A percentile compares a stretch with the other conserved stretches of the same genome.
These are phyloP conservation scores for Sebastes kiyomatsui DNA, from an alignment of 2,797 vertebrate genomes.

Conservation along the genomic window DNA sequence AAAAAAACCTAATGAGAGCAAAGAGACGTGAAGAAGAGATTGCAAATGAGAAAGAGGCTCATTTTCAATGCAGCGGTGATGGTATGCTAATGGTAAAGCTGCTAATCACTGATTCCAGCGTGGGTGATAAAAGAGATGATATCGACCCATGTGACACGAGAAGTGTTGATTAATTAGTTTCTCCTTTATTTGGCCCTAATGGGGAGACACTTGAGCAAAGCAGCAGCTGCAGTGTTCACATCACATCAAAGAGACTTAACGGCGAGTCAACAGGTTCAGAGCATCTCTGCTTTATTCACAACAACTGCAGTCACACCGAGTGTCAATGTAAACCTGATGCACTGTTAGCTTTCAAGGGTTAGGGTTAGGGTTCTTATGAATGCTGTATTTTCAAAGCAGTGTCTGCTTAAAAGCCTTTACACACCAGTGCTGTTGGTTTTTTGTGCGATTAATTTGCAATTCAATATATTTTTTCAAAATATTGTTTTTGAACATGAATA, in stretches of 20 bases:
- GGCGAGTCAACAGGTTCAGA: conserved; percentile 15
- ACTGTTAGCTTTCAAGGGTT: no score
- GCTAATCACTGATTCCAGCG: conserved; percentile 69
- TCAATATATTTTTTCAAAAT: background rate
- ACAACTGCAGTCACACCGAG: background rate
- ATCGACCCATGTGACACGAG: conserved; percentile 42
- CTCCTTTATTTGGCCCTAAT: conserved; percentile 11
- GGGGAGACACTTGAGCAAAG: conserved; percentile 4
- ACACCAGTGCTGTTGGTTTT: background rate
- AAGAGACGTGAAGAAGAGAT: conserved; percentile 11
- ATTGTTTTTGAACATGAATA: background rate
- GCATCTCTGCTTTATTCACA: background rate
- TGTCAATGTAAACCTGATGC: background rate
- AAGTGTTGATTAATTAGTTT: conserved; percentile 64
- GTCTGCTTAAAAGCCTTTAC: background rate
- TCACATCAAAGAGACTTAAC: background rate
- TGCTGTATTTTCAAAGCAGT: no score
- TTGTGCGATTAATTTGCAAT: background rate
- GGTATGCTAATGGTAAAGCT: conserved; percentile 56
- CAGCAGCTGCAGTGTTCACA: background rate
- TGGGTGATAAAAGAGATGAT: conserved; percentile 44
- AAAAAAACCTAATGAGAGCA: conserved; percentile 32
- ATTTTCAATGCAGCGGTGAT: conserved; percentile 48
- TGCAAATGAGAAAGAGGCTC: conserved; percentile 42
- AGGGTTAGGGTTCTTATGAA: no score